A percentile compares a stretch with the other conserved stretches of the same genome.
Conservation (phyloP, 2,797 vertebrate species). For the Falco columbarius region DNA sequence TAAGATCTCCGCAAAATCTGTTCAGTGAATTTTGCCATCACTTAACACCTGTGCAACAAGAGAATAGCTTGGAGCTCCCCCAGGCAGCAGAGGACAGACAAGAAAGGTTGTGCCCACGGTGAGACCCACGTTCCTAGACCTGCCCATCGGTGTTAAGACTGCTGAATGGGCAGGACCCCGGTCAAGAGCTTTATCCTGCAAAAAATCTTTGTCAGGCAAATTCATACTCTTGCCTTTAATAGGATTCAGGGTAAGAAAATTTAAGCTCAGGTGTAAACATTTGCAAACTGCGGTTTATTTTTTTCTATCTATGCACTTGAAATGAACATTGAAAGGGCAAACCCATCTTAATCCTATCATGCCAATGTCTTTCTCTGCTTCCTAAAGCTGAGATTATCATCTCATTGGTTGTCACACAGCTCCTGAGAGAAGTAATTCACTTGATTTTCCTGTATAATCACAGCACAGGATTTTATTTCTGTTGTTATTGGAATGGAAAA, state of each 20-base stretch:
- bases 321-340: constrained; percentile 11
- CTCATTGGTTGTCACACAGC: constrained; percentile 21
- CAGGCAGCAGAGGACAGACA: not conserved
- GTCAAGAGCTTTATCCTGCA: not conserved
- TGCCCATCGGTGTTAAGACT: not conserved
- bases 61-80: not conserved
- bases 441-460: constrained; percentile 10
- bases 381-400: constrained; percentile 28
- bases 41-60: not conserved
- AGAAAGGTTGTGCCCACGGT: not conserved
- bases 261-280: not conserved
- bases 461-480: not conserved
- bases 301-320: not conserved
- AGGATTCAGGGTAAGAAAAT: not conserved
- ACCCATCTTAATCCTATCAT: not conserved
- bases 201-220: not conserved
- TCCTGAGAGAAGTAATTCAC: constrained; percentile 6
- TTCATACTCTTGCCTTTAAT: not conserved
- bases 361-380: not conserved
- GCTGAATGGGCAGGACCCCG: not conserved
- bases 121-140: not conserved
- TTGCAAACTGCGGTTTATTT: not conserved
- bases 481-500: not conserved
- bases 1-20: not conserved
- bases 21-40: not conserved